A percentile compares a stretch with the other conserved stretches of the same genome.
phyloP scores from a whole-genome alignment of 2,888 invertebrate genomes.

The Orchestes rusci region DNA sequence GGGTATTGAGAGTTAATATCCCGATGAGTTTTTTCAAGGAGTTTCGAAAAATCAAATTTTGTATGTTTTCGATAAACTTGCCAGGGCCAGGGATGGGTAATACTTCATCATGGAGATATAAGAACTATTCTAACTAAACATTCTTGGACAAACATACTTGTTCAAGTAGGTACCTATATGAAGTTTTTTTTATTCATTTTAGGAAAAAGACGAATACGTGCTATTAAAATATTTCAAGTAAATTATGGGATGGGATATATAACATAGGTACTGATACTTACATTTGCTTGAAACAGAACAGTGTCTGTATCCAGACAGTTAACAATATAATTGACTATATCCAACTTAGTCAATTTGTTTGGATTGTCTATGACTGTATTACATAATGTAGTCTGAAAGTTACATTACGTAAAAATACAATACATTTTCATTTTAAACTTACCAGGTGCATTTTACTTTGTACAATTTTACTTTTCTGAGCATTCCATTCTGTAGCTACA shows the following conservation, averaged over 20 bases:
- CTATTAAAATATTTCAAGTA: too few relatives aligned
- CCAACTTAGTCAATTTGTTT: constrained; percentile 64
- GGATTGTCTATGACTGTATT: constrained; percentile 94
- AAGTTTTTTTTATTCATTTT: too few relatives aligned
- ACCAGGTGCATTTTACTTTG: constrained; percentile 86
- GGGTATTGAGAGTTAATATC: too few relatives aligned
- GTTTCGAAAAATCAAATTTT: too few relatives aligned
- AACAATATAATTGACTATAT: constrained; percentile 69
- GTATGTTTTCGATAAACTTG: too few relatives aligned
- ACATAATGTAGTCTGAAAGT: constrained; percentile 71
- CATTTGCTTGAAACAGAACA: constrained; percentile 66
- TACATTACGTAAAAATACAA: constrained; percentile 6
- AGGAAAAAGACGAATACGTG: too few relatives aligned
- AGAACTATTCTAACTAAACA: constrained; percentile 1
- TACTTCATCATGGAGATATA: too few relatives aligned
- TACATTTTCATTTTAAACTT: constrained; percentile 31
- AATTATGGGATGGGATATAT: too few relatives aligned
- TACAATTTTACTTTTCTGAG: constrained; percentile 70
- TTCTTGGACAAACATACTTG: neutral
- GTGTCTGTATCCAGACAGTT: constrained; percentile 80
- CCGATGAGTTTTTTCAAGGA: too few relatives aligned
- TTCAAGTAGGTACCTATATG: neutral
- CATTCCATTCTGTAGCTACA: constrained; percentile 91
- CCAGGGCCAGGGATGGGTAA: too few relatives aligned
- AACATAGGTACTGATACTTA: constrained; percentile 41